Evolutionary conservation across 53 echinoderm and acorn worm genomes (phyloP).

Genomic region (Echinometra lucunter): DNA sequence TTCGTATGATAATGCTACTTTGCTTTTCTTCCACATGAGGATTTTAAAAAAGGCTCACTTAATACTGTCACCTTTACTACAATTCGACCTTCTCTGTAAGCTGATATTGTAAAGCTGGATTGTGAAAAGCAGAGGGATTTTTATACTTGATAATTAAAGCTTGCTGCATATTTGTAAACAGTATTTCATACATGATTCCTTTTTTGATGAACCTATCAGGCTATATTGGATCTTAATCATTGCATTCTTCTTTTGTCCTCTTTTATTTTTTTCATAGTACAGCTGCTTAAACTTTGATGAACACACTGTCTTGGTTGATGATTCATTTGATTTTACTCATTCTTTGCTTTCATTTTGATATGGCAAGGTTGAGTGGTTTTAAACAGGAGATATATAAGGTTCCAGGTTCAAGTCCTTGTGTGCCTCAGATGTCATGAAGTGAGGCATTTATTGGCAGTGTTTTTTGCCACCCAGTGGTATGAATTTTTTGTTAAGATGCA

Average conservation of each 20-base stretch:
- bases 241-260: neutral
- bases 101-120: neutral
- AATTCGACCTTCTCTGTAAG: neutral
- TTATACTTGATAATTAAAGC: neutral
- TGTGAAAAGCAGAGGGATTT: neutral
- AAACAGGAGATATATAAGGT: neutral
- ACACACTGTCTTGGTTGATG: neutral
- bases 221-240: neutral
- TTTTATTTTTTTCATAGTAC: neutral
- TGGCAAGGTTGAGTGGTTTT: neutral
- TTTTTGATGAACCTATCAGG: neutral
- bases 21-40: neutral
- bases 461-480: no score
- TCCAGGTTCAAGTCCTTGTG: neutral
- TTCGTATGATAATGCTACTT: neutral
- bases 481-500: no score
- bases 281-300: neutral
- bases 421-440: no score
- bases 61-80: neutral
- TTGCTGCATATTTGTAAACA: slow-evolving; percentile 31
- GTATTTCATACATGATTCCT: slow-evolving; percentile 22
- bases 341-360: neutral
- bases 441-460: no score
- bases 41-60: neutral
- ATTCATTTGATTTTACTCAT: neutral